Conservation (phyloP, 2,113 vertebrate genomes). For the Recurvirostra avosetta region DNA sequence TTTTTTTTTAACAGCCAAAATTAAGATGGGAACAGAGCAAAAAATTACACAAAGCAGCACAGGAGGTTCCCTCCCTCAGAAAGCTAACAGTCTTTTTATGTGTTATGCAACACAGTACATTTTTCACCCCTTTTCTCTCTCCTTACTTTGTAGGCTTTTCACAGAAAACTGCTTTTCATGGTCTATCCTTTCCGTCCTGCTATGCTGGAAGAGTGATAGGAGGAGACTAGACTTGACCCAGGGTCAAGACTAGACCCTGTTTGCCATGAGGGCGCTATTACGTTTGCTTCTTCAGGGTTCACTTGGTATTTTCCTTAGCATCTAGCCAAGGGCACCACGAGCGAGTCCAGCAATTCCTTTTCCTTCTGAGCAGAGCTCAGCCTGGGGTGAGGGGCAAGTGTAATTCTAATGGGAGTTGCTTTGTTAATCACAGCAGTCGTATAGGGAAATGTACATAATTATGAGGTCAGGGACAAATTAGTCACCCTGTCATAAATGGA, state of each 20-base stretch:
- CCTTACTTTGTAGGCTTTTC: not conserved
- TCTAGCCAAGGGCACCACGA: not conserved
- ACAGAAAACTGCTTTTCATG: not conserved
- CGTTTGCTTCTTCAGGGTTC: not conserved
- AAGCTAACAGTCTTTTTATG: not conserved
- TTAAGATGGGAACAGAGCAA: accelerated
- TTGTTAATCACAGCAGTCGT: not conserved
- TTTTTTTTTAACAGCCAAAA: not conserved
- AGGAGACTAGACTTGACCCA: not conserved
- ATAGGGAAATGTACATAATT: not conserved
- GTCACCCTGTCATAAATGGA: not conserved
- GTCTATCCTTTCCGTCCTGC: not conserved
- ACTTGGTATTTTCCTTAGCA: not conserved
- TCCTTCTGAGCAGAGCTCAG: not conserved
- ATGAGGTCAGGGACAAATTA: not conserved
- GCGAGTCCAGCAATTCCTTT: not conserved
- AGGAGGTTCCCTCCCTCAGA: not conserved
- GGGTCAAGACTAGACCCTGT: not conserved
- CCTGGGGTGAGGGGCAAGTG: not conserved
- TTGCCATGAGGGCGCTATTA: not conserved
- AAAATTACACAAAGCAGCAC: no score
- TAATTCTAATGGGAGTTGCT: not conserved
- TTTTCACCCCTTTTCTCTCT: not conserved
- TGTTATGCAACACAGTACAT: accelerated
- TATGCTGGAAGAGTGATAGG: not conserved